Evolutionary conservation across 2,113 vertebrate species (phyloP), one percentile per base, ranked within the genome.

Genomic region (Cepphus grylle): DNA sequence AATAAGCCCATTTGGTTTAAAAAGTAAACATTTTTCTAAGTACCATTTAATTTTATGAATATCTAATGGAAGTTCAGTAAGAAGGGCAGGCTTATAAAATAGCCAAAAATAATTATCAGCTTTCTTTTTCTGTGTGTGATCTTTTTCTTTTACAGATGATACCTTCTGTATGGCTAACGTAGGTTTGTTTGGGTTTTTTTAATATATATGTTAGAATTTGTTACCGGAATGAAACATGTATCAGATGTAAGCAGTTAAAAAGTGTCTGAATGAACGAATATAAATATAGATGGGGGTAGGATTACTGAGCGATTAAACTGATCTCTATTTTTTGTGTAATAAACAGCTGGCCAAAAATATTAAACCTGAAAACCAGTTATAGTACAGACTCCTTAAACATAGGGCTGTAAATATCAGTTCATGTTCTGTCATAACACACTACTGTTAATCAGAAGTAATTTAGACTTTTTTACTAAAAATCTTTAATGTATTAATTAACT

Each of bases 401-500:
- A 23, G 61, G 49, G 58, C 43, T 61, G 50, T 23, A 74, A 43
- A 3, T 12, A 67, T 9, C 66, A 53, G 45, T 43, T 65, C 66
- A 27, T 5, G 0, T 65, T 90, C 59, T 89, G 77, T 34, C 66
- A 22, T 21, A 73, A 17, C 40, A 38, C 49, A 19, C 29, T 74
- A 3, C 52, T 73, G 62, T 82, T 92, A 69, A 56, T 45, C 11
- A 0, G 27, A 78, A 86, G 52, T 66, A 36, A 90, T 81, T 93
- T 20, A 65, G 79, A 73, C 69, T 70, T 63, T 74, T 94, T 73
- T 26, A 65, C 50, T 65, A 56, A 72, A 93, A 85, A 81, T 90
- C 86, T 84, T 93, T 45, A 52, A 89, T 88, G 81, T 70, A 66
- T 72, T 95, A 94, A 96, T 96, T 93, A 96, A 97, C 97, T 97